phyloP scores from a whole-genome alignment of 2,888 invertebrate genomes.

The Drosophila robusta region DNA sequence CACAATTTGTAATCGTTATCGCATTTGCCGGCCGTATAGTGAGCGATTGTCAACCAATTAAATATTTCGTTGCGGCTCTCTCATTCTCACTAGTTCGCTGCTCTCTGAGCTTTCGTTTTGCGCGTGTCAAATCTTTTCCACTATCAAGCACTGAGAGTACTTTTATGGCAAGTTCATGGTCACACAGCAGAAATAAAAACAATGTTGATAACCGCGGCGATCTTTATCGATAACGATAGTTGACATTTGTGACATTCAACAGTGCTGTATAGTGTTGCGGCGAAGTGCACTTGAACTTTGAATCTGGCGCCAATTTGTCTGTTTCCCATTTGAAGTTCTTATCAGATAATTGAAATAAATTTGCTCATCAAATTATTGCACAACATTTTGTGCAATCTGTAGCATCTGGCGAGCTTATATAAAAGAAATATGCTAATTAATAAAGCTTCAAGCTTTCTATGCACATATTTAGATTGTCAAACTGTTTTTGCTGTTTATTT shows the following conservation, averaged over 20 bases:
- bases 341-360: constrained; percentile 23
- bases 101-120: constrained; percentile 8
- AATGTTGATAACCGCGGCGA: constrained; percentile 24
- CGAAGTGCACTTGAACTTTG: constrained; percentile 25
- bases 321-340: not conserved
- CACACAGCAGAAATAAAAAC: constrained; percentile 18
- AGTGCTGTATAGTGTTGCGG: constrained; percentile 34
- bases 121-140: constrained; percentile 49
- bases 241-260: constrained; percentile 22
- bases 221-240: constrained; percentile 62
- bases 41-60: constrained; percentile 30
- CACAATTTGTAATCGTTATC: constrained; percentile 66
- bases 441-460: not conserved
- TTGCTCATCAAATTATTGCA: constrained; percentile 12
- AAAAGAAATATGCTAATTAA: constrained; percentile 7
- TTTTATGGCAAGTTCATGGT: constrained; percentile 61
- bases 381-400: constrained; percentile 9
- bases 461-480: not conserved
- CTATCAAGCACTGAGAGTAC: constrained; percentile 1
- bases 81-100: constrained; percentile 21
- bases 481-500: not conserved
- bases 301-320: constrained; percentile 44
- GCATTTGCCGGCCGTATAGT: constrained; percentile 32
- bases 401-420: constrained; percentile 15
- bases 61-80: constrained; percentile 20